Base-by-base conservation (phyloP, 2,797 vertebrate genomes). In the Karalla daura region DNA sequence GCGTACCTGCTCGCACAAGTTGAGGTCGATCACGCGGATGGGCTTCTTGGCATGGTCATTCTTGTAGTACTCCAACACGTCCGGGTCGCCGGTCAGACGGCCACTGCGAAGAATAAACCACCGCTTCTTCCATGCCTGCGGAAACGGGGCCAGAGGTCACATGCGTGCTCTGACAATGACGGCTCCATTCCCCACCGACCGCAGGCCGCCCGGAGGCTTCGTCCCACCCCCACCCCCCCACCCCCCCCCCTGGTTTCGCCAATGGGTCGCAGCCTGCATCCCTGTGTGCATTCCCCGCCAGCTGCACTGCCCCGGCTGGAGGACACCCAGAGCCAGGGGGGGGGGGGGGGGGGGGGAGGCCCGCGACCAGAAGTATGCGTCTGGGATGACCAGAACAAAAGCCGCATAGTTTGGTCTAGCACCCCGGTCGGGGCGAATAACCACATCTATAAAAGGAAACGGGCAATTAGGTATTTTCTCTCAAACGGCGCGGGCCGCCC, bases 1-100 rank as follows among this genome's bases (percentile, higher is more conserved):
- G 15, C 39, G 0, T 80, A 93, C 91, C 95, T 99, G 98, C 84
- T 99, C 97, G 86, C 98, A 99, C 73, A 99, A 92, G 91, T 99
- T 99, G 90, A 99, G 95, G 94, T 99, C 97, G 79, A 99, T 99
- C 90, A 99, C 96, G 52, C 98, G 96, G 77, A 99, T 99, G 63
- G 98, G 98, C 88, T 99, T 99, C 91, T 98, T 99, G 84, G 97
- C 92, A 55, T 97, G 96, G 93, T 99, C 96, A 95, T 99, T 99
- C 93, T 99, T 99, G 94, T 99, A 99, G 88, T 99, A 99, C 84
- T 99, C 98, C 94, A 99, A 74, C 58, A 99, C 97, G 74, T 99
- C 98, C 8, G 98, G 96, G 90, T 99, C 98, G 83, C 98, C 98
- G 0, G 97, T 97, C 89, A 99, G 87, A 88, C 97, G 96, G 71